Base-by-base conservation (phyloP, 2,797 vertebrate genomes). In the Triplophysa bombifrons region DNA sequence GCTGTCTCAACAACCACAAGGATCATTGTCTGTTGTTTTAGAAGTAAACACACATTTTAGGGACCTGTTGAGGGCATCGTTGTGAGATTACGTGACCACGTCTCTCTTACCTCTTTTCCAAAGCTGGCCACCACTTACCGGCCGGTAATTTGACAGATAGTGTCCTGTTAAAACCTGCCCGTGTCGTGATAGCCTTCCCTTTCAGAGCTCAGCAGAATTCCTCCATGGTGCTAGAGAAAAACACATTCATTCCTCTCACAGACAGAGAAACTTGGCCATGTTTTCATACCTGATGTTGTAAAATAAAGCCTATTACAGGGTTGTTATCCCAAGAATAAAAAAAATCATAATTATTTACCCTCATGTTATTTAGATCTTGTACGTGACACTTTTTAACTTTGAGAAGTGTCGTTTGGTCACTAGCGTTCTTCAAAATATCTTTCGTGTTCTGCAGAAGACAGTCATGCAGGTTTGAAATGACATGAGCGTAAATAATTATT, bases 251-350 rank as follows among this genome's bases (percentile, higher is more conserved):
- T 72, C 66, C 65, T 67, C 46, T 71, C 44, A 13, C 72, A 63
- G 51, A 71, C 61, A 81, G 20, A 66, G 46, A 82, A 77, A 74
- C 66, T 74, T 30, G 67, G 53, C 50, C 44, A 50, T 70, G 74
- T 82, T 72, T 41, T 34, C 63, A 72, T 53, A 60, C 60, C 70
- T 51, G 60, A 75, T 38, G 27, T 56, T 75, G 55, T 70, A 70
- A 61, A 79, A 72, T 56, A 73, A 80, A 53, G 19, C 44, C 69
- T 60, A 50, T 63, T 74, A 64, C 2, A 13, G 12, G 44, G 12
- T 11, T 3, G 9, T 46, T 46, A 3, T 12, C 10, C 1, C 44
- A 46, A 46, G 12, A 46, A 2, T 11, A 46, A 38, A 38, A 38
- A 38, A 38, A 38, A 38, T 7, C 30, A 34, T 8, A 38, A 2